Evolutionary conservation across 2,113 vertebrate genomes (phyloP).

Genomic region (Chlamydotis undulata): DNA sequence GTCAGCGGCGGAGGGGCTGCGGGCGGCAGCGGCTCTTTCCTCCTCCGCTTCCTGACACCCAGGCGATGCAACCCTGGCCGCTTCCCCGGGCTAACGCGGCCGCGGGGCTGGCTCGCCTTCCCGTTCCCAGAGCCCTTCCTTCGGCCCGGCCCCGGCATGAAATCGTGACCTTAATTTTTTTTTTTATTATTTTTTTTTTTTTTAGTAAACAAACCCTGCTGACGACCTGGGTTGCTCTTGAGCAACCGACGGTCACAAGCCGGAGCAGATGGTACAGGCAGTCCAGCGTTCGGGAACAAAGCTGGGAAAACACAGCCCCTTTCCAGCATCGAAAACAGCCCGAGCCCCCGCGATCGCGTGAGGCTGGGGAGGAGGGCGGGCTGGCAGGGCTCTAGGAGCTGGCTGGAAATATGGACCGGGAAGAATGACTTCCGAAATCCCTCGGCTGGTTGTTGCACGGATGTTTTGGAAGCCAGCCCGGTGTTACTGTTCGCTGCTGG

Average conservation of each 20-base stretch:
- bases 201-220: slow-evolving; percentile 46
- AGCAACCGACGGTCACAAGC: slow-evolving; percentile 41
- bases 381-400: background rate
- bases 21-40: background rate
- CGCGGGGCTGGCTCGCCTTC: background rate
- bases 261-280: background rate
- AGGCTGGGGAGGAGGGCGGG: background rate
- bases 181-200: background rate
- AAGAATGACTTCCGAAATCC: background rate
- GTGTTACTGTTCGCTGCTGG: background rate
- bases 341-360: rapidly evolving
- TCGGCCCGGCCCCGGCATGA: background rate
- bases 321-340: background rate
- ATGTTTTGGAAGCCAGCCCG: background rate
- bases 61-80: background rate
- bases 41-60: slow-evolving; percentile 40
- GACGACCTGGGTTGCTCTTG: slow-evolving; percentile 31
- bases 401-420: background rate
- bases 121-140: background rate
- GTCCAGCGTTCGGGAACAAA: background rate
- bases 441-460: background rate
- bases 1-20: background rate
- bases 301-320: background rate
- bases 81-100: background rate
- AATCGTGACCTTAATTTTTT: background rate